These are phyloP conservation scores for Zosterops pallidus DNA, from an alignment of 2,113 vertebrate genomes.

Conservation along the genomic window DNA sequence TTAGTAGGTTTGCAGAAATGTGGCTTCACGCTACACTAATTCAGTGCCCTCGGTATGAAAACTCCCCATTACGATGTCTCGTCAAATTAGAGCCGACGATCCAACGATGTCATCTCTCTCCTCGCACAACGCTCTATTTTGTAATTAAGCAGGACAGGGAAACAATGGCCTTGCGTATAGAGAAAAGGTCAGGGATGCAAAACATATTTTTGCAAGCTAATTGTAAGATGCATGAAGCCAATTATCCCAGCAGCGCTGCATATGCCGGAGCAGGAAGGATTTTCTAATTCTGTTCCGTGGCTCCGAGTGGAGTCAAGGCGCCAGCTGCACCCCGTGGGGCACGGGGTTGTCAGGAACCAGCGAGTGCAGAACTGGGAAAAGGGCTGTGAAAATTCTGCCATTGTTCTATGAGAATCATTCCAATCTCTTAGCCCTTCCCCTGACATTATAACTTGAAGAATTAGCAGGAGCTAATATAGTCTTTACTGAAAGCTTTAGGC, in stretches of 20 bases:
- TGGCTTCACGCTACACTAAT: conserved; percentile 60
- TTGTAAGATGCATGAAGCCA: conserved; percentile 64
- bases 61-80: conserved; percentile 60
- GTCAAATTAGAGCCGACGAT: conserved; percentile 58
- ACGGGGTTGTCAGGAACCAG: not conserved
- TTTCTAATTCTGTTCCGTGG: not conserved
- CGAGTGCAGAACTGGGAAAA: not conserved
- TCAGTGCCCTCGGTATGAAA: conserved; percentile 65
- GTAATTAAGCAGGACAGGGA: conserved; percentile 57
- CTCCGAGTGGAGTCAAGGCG: not conserved
- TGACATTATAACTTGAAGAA: not conserved
- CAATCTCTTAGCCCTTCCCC: not conserved
- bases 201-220: conserved; percentile 55
- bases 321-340: not conserved
- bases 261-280: conserved; percentile 2
- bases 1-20: conserved; percentile 61
- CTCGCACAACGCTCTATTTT: conserved; percentile 28
- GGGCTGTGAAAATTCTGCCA: not conserved
- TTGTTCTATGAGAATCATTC: not conserved
- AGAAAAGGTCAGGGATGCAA: conserved; percentile 61
- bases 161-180: conserved; percentile 54
- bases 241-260: conserved; percentile 43
- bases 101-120: conserved; percentile 39
- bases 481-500: not conserved
- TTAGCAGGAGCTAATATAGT: not conserved